These are phyloP conservation scores for Mobula birostris DNA, from an alignment of 2,113 vertebrate species.

Conservation along the genomic window DNA sequence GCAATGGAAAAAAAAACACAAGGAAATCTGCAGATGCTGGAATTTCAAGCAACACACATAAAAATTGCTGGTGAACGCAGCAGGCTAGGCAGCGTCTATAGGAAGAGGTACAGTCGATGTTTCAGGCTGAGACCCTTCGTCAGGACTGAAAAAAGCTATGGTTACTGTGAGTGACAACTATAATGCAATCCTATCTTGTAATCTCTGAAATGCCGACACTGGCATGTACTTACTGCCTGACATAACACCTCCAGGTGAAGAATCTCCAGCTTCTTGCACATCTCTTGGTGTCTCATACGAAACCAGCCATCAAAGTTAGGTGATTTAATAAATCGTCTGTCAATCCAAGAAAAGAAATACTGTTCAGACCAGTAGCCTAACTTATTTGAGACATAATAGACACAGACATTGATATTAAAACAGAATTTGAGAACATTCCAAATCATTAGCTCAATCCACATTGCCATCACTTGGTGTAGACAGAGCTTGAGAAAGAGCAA, in stretches of 20 bases:
- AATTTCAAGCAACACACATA: too few relatives aligned
- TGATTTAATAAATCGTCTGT: conserved; percentile 82
- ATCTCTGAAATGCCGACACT: background rate
- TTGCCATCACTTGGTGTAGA: too few relatives aligned
- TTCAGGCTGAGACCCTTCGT: too few relatives aligned
- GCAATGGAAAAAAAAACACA: background rate
- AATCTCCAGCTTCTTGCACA: conserved; percentile 82
- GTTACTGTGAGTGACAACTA: background rate
- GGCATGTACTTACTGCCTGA: conserved; percentile 64
- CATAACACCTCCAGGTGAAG: conserved; percentile 81
- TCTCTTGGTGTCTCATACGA: conserved; percentile 76
- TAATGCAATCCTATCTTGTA: background rate
- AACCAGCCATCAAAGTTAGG: conserved; percentile 94
- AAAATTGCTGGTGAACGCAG: too few relatives aligned
- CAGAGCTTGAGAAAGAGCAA: too few relatives aligned
- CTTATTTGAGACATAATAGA: background rate
- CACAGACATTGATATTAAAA: background rate
- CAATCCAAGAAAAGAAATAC: conserved; percentile 34
- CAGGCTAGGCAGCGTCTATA: too few relatives aligned
- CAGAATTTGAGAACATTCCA: too few relatives aligned
- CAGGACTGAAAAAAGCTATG: background rate
- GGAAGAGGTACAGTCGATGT: too few relatives aligned
- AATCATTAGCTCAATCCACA: too few relatives aligned
- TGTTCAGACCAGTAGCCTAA: background rate
- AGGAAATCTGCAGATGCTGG: too few relatives aligned